Evolutionary conservation across 37 sponge, comb jelly and placozoan genomes (phyloP).

Genomic region (Chondrosia reniformis): DNA sequence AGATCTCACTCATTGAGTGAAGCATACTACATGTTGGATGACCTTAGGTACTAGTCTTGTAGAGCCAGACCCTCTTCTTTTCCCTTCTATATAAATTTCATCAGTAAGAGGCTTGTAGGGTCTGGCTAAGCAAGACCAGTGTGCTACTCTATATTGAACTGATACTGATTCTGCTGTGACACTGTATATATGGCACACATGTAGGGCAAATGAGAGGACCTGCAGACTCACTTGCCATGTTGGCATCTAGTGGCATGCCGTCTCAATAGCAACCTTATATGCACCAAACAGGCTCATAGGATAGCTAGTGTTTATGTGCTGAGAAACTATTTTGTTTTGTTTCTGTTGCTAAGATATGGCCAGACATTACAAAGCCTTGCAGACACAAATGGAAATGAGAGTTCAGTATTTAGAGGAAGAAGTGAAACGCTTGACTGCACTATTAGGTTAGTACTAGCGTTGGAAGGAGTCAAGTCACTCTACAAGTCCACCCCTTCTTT

Average conservation of each 20-base stretch:
- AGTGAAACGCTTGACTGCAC: constrained; percentile 44
- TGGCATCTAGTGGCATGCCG: neutral
- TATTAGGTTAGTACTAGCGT: constrained; percentile 22
- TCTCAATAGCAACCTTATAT: neutral
- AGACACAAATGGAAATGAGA: constrained; percentile 53
- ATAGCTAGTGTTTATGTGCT: neutral
- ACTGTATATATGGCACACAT: no score
- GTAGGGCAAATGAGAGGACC: neutral
- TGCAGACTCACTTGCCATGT: neutral
- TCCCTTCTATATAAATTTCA: no score
- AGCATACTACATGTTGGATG: no score
- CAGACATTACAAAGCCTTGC: constrained; percentile 81
- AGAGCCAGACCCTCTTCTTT: no score
- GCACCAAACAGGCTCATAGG: neutral
- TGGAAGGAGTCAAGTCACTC: no score
- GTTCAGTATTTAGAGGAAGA: constrained; percentile 56
- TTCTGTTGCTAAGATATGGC: constrained; percentile 49
- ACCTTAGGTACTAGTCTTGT: no score
- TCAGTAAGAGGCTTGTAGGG: no score
- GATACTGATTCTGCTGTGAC: no score
- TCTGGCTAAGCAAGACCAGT: no score
- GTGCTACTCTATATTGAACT: no score
- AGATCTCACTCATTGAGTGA: no score
- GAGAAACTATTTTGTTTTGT: neutral
- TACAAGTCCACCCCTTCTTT: no score